These are phyloP conservation scores for Camponotus pennsylvanicus DNA, from an alignment of 1,140 invertebrate species.

Conservation along the genomic window DNA sequence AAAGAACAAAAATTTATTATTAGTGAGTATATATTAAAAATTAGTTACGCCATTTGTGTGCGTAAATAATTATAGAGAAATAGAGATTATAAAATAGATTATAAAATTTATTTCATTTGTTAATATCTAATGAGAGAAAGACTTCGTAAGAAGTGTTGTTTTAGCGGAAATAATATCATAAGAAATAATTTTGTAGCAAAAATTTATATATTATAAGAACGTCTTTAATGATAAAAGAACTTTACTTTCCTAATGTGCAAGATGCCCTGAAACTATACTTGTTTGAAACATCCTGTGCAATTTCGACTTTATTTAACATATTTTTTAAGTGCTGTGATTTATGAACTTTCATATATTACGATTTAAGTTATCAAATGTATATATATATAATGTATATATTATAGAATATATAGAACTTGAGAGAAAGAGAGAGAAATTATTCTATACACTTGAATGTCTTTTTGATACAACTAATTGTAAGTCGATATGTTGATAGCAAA, in stretches of 20 bases:
- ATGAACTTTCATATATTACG: neutral
- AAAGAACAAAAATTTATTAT: neutral
- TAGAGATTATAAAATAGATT: neutral
- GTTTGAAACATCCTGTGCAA: neutral
- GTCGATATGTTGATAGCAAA: neutral
- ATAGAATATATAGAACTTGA: neutral
- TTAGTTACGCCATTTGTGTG: neutral
- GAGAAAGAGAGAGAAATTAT: neutral
- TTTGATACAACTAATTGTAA: slow-evolving; percentile 24
- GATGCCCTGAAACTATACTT: neutral
- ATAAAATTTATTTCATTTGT: slow-evolving; percentile 20
- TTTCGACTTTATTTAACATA: slow-evolving; percentile 5
- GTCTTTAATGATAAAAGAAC: neutral
- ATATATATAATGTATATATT: neutral
- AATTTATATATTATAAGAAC: slow-evolving; percentile 8
- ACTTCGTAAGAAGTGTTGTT: neutral
- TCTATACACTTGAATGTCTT: slow-evolving; percentile 5
- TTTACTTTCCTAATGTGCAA: slow-evolving; percentile 26
- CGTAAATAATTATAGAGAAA: neutral
- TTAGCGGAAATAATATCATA: neutral
- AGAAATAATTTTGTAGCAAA: slow-evolving; percentile 35
- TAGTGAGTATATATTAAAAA: neutral
- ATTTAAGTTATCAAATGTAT: slow-evolving; percentile 3
- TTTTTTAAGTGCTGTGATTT: slow-evolving; percentile 41
- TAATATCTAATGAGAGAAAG: neutral